Conservation (phyloP, 37 sponge, comb jelly and placozoan species). For the Chondrilla cf. caribensis region DNA sequence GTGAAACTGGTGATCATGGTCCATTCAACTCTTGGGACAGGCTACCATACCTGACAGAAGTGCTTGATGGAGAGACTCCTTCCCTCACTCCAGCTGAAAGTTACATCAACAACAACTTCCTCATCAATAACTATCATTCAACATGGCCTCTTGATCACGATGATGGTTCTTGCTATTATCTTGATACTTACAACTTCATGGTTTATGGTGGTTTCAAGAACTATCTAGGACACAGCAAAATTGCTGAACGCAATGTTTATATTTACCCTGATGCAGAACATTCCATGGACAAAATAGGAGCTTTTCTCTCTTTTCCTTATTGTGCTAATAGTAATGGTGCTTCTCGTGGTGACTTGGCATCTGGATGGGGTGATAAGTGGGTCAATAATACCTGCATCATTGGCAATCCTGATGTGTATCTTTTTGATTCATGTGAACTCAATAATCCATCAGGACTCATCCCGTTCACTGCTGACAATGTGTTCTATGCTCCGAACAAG, state of each 20-base stretch:
- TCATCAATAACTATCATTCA: conserved; percentile 54
- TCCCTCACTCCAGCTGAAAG: conserved; percentile 35
- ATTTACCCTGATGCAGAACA: conserved; percentile 43
- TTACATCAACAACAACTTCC: conserved; percentile 37
- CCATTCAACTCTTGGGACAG: conserved; percentile 62
- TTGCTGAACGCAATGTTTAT: conserved; percentile 31
- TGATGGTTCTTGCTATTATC: conserved; percentile 56
- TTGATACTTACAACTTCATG: conserved; percentile 51
- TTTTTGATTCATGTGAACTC: conserved; percentile 30
- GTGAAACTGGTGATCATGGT: conserved; percentile 62
- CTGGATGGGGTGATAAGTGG: conserved; percentile 56
- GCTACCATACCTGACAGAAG: conserved; percentile 38
- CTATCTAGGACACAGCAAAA: conserved; percentile 48
- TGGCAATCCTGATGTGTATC: conserved; percentile 43
- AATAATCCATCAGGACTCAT: conserved; percentile 26
- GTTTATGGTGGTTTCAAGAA: conserved; percentile 59
- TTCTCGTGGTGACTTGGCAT: conserved; percentile 17
- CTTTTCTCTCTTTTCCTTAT: conserved; percentile 15
- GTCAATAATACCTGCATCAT: conserved; percentile 57
- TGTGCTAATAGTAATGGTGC: conserved; percentile 56
- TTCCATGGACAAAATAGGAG: background rate
- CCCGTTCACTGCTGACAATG: conserved; percentile 48
- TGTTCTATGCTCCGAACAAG: conserved; percentile 44
- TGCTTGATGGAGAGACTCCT: background rate
- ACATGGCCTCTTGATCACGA: conserved; percentile 59